These are phyloP conservation scores for Synaphobranchus kaupii DNA, from an alignment of 2,797 vertebrate species.

Conservation along the genomic window DNA sequence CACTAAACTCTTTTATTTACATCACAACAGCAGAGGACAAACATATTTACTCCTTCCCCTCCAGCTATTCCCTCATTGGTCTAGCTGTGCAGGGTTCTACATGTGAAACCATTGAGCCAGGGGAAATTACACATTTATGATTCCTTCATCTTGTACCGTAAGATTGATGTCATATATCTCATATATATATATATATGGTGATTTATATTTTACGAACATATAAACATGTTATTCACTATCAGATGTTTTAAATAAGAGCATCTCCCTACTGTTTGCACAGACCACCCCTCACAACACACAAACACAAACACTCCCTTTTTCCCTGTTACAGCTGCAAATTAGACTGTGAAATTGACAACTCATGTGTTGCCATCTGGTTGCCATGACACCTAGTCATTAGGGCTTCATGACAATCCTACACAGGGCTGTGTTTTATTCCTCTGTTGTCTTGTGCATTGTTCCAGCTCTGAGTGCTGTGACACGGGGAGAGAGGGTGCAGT, in stretches of 20 bases:
- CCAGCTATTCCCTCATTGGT: too few relatives aligned
- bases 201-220: neutral
- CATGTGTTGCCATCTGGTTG: conserved; percentile 68
- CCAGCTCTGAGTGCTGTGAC: conserved; percentile 38
- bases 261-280: neutral
- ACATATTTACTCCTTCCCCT: too few relatives aligned
- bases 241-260: neutral
- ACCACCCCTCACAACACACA: neutral
- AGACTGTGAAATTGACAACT: conserved; percentile 73
- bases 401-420: conserved; percentile 48
- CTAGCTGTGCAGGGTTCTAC: too few relatives aligned
- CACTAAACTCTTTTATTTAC: too few relatives aligned
- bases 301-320: neutral
- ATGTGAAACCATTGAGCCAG: neutral
- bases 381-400: conserved; percentile 69
- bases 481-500: neutral
- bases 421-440: conserved; percentile 46
- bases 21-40: too few relatives aligned
- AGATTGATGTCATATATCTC: too few relatives aligned
- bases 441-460: conserved; percentile 46
- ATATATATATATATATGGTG: neutral
- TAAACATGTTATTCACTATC: neutral
- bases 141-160: neutral
- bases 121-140: neutral
- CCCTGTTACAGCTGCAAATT: conserved; percentile 66